Evolutionary conservation across 1,140 invertebrate genomes (phyloP).

Genomic region (Pristionchus pacificus): DNA sequence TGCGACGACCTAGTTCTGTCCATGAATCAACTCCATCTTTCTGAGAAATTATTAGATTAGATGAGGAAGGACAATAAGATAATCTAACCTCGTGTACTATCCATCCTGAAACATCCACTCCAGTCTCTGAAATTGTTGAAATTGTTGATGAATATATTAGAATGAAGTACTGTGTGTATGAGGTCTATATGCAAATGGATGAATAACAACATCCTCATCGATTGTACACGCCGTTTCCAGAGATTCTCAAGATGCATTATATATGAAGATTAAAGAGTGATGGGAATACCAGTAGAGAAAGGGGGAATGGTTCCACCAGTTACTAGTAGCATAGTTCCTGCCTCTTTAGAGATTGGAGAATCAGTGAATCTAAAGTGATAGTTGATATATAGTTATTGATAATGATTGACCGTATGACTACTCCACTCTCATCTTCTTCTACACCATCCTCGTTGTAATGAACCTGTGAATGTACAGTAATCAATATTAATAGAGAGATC

Average conservation of each 20-base stretch:
- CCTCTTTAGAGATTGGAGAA: conserved; percentile 40
- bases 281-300: conserved; percentile 28
- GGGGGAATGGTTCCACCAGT: conserved; percentile 44
- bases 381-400: no score
- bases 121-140: no score
- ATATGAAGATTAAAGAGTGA: conserved; percentile 6
- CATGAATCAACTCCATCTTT: conserved; percentile 67
- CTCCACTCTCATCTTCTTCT: conserved; percentile 43
- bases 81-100: conserved; percentile 37
- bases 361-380: no score
- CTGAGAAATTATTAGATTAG: no score
- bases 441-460: conserved; percentile 72
- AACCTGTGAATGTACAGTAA: conserved; percentile 61
- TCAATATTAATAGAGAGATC: neutral
- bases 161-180: conserved; percentile 92
- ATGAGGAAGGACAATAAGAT: neutral
- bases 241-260: conserved; percentile 64
- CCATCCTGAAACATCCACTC: conserved; percentile 47
- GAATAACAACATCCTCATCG: conserved; percentile 74
- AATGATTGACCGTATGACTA: conserved; percentile 51
- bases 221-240: conserved; percentile 83
- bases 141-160: no score
- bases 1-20: conserved; percentile 79
- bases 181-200: conserved; percentile 89
- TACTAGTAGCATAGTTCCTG: conserved; percentile 50